These are phyloP conservation scores for Oophaga pumilio DNA, from an alignment of 2,113 vertebrate genomes.

Conservation along the genomic window DNA sequence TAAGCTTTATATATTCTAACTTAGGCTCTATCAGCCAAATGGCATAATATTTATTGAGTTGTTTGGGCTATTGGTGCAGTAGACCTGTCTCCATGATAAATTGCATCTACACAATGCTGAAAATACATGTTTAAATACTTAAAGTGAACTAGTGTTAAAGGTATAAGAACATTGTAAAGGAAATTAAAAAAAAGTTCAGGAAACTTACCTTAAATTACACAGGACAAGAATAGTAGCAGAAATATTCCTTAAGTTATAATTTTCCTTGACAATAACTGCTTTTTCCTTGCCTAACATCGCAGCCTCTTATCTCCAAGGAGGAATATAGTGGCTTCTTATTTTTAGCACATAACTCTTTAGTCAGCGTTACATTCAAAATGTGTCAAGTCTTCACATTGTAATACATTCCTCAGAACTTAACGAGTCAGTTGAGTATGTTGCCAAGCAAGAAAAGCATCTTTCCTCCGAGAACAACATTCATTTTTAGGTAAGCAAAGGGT, in stretches of 20 bases:
- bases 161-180: neutral
- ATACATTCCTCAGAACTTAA: constrained; percentile 22
- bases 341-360: constrained; percentile 15
- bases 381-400: constrained; percentile 10
- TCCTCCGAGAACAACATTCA: neutral
- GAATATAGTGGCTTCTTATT: neutral
- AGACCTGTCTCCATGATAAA: too few relatives aligned
- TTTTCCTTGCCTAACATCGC: neutral
- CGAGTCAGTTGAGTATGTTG: neutral
- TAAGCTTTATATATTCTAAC: too few relatives aligned
- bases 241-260: neutral
- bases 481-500: constrained; percentile 37
- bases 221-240: neutral
- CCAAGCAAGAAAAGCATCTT: constrained; percentile 12
- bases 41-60: too few relatives aligned
- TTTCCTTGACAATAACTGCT: neutral
- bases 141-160: too few relatives aligned
- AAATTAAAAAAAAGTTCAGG: neutral
- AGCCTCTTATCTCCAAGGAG: neutral
- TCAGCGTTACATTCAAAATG: neutral
- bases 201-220: neutral
- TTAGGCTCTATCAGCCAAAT: too few relatives aligned
- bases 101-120: too few relatives aligned
- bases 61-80: too few relatives aligned
- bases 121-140: too few relatives aligned